Evolutionary conservation across 2,888 invertebrate species (phyloP), one percentile per base, ranked within the genome.

Genomic region (Cepaea hortensis): DNA sequence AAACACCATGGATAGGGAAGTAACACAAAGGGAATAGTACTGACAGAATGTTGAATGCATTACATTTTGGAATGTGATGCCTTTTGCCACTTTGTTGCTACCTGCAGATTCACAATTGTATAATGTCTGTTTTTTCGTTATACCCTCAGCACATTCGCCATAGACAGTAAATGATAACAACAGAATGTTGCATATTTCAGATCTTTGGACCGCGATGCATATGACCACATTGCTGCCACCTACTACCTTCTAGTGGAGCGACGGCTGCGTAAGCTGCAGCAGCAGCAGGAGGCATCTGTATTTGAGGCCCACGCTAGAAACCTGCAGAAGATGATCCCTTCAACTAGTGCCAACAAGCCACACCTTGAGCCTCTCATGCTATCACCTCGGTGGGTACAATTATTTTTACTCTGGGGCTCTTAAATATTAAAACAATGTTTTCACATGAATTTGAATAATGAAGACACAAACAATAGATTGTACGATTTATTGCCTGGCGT

Each of bases 201-300:
- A 90, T 97, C 98, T 86, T 95, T 99, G 93, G 98, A 98, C 93
- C 97, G 97, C 94, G 98, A 99, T 95, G 98, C 98, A 93, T 99
- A 99, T 95, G 98, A 98, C 95, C 98, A 99, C 95, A 97, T 99
- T 93, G 99, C 99, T 62, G 99, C 99, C 80, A 99, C 99, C 46
- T 99, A 99, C 95, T 99, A 97, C 95, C 95, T 99, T 91, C 95
- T 99, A 91, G 99, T 98, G 20, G 99, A 99, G 95, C 96, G 98
- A 90, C 97, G 98, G 94, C 95, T 99, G 76, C 91, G 92, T 61
- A 91, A 90, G 81, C 91, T 93, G 50, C 92, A 92, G 68, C 91
- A 91, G 62, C 77, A 79, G 23, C 91, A 91, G 65, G 81, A 90
- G 77, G 86, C 75, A 61, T 70, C 15, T 9, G 81, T 55, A 23